A percentile compares a stretch with the other conserved stretches of the same genome.
phyloP scores from a whole-genome alignment of 2,797 vertebrate species.

The Crypturellus tataupa region DNA sequence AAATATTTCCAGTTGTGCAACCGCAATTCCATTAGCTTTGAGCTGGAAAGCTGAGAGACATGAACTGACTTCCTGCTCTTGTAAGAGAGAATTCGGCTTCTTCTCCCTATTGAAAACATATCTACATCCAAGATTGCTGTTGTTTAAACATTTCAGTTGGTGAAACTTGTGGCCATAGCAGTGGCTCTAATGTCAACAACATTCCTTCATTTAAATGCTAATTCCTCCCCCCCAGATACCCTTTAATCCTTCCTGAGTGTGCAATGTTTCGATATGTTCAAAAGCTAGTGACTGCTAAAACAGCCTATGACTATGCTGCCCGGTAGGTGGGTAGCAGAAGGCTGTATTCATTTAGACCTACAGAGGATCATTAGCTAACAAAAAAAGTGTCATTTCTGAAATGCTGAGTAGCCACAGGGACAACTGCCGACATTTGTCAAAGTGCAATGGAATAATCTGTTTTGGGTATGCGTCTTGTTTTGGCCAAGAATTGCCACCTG shows the following conservation, averaged over 20 bases:
- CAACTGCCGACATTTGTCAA: not conserved
- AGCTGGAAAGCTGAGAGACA: not conserved
- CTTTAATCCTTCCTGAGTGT: not conserved
- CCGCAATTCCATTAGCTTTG: not conserved
- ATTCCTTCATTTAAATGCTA: not conserved
- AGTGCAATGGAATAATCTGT: not conserved
- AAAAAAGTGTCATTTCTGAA: not conserved
- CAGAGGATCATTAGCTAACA: not conserved
- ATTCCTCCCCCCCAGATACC: not conserved
- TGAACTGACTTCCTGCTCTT: not conserved
- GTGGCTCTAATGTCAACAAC: not conserved
- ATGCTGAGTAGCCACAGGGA: not conserved
- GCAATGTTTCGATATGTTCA: not conserved
- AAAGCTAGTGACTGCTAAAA: not conserved
- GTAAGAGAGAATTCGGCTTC: not conserved
- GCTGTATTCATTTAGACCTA: not conserved
- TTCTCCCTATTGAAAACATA: not conserved
- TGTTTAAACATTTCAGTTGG: not conserved
- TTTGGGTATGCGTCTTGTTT: not conserved
- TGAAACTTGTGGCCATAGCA: not conserved
- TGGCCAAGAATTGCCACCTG: not conserved
- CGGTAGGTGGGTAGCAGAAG: not conserved
- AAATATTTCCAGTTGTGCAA: not conserved
- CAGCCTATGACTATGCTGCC: accelerated
- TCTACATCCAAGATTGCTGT: not conserved